Evolutionary conservation across 2,113 vertebrate genomes (phyloP), one percentile per base, ranked within the genome.

Genomic region (Otus sunia): DNA sequence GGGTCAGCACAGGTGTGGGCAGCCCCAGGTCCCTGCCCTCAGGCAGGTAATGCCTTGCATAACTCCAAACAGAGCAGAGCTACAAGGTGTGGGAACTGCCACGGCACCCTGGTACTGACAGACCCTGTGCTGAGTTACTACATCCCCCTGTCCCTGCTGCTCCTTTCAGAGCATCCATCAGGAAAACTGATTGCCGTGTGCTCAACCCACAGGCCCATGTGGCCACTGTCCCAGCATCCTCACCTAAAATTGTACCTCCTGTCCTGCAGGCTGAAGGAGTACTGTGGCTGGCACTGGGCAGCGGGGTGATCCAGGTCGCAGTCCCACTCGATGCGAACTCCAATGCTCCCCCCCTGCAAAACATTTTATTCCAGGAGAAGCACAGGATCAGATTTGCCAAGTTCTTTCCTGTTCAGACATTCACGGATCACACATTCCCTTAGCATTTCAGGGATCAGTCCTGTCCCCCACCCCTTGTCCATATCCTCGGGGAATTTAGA

Each of bases 191-290:
- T 1, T 32, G n/a, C 53, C 3, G 3, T 1, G 21, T 21, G 59
- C 19, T 60, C 58, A 23, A 12, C 45, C 36, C 62, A n/a, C 11
- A 20, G 50, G 18, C 12, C 30, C 1, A 0, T 6, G 21, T 9
- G 34, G 22, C 23, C 15, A 3, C 5, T 19, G 32, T 14, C 18
- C 53, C 52, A 29, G 18, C 26, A 19, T 14, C 26, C 94, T 86
- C 84, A 98, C 98, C 98, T 98, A 86, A 98, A 98, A 73, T 98
- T 98, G 93, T 98, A 98, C 25, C 71, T 95, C 11, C 32, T 96
- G 58, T 98, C 92, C 88, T 97, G 97, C 75, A 98, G 94, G 84
- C 87, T 96, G 95, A 98, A 98, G 88, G 97, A 97, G 64, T 98
- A 98, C 23, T 26, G 88, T 0, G 98, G 98, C 50, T 25, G 89